Evolutionary conservation across 2,888 invertebrate species (phyloP), one percentile per base, ranked within the genome.

Genomic region (Byasa hedistus): DNA sequence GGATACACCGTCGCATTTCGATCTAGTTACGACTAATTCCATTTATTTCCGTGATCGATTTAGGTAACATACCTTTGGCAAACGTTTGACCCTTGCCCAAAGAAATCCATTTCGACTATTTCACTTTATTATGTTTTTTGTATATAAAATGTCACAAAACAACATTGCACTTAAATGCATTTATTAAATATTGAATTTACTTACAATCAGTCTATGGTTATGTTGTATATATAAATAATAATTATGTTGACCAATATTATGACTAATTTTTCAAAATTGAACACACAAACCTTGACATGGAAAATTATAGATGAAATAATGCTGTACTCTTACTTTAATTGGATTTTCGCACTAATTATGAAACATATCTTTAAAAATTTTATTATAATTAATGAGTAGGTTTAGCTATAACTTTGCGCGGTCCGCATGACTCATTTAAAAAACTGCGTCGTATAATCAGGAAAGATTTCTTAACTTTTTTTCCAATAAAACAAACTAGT

Each of bases 1-100:
- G 58, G 24, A 80, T 80, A 80, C 85, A 81, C 84, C 86, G 85
- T 83, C 80, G 60, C 55, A 57, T 65, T 70, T 64, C 64, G 39
- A 69, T 15, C 62, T 64, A 61, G 67, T 63, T 23, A 61, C 61
- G 52, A 66, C 62, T 66, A 69, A 67, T 69, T 65, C 59, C 67
- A 64, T 48, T 48, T 67, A 57, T 67, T 54, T 57, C 27, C 12
- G 21, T 64, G 24, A 64, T 64, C 39, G n/a, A 44, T 48, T 48
- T 21, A 12, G n/a, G 19, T 19, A 48, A 48, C 48, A 48, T 48
- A n/a, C 48, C 48, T 44, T 44, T 17, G 15, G 17, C 15, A 15
- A 2, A 48, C 4, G 12, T 48, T 27, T 27, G 27, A 27, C 27
- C 27, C 27, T 27, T 19, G 12, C 19, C 19, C 5, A 48, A n/a